These are phyloP conservation scores for Oreochromis tanganicae DNA, from an alignment of 2,113 vertebrate genomes.

Conservation along the genomic window DNA sequence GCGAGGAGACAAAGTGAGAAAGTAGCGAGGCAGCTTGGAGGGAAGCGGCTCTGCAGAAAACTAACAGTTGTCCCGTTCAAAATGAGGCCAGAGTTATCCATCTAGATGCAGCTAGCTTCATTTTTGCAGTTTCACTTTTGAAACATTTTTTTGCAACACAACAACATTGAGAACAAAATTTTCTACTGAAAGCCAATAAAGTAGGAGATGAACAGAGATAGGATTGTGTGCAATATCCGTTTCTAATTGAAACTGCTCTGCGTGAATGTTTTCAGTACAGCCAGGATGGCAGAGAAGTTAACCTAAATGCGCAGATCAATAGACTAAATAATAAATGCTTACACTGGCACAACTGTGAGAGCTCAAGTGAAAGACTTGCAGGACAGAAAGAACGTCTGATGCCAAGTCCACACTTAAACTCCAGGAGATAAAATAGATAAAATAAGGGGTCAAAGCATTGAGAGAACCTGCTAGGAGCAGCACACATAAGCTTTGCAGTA, in stretches of 20 bases:
- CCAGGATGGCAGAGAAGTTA: constrained; percentile 5
- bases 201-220: background rate
- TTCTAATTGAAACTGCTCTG: constrained; percentile 8
- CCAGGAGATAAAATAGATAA: constrained; percentile 8
- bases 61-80: background rate
- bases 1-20: background rate
- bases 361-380: constrained; percentile 19
- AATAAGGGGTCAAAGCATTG: constrained; percentile 8
- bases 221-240: background rate
- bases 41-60: background rate
- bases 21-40: background rate
- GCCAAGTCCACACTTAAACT: background rate
- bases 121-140: background rate
- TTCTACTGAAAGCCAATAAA: background rate
- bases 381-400: constrained; percentile 3
- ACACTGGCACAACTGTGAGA: constrained; percentile 23
- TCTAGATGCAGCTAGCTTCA: background rate
- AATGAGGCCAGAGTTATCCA: background rate
- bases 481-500: constrained; percentile 20
- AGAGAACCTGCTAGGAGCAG: constrained; percentile 18
- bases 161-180: background rate
- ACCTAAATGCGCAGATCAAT: constrained; percentile 33
- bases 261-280: constrained; percentile 1
- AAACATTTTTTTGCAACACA: background rate
- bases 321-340: constrained; percentile 51